Percentiles rank a stretch among this genome's conserved stretches.
These are phyloP conservation scores for Diadumene lineata DNA, from an alignment of 92 coral and sea anemone genomes.

Conservation along the genomic window DNA sequence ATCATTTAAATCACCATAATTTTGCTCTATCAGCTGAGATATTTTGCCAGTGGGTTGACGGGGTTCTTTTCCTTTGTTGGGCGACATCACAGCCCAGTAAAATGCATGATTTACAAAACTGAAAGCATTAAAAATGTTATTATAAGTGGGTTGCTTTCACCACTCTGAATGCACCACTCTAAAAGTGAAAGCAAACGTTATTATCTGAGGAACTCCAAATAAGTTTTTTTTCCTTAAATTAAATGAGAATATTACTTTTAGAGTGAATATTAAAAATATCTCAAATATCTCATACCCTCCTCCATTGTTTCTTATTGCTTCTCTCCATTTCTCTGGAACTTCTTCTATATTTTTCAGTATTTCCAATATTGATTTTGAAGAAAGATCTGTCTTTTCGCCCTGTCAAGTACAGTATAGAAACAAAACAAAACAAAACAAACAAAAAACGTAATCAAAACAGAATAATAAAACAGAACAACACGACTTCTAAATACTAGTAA, in stretches of 20 bases:
- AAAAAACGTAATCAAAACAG: not conserved
- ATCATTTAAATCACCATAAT: conserved; percentile 64
- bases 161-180: no score
- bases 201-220: no score
- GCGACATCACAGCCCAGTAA: conserved; percentile 89
- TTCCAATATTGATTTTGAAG: conserved; percentile 71
- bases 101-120: conserved; percentile 90
- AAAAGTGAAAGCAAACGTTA: no score
- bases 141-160: no score
- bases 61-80: conserved; percentile 65
- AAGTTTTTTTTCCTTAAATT: no score
- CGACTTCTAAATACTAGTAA: no score
- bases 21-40: conserved; percentile 57
- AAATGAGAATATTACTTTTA: no score
- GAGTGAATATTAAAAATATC: not conserved
- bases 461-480: conserved; percentile 8
- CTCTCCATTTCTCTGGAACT: conserved; percentile 74
- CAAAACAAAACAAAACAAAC: not conserved
- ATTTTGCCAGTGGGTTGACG: conserved; percentile 71
- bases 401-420: conserved; percentile 5
- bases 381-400: conserved; percentile 64
- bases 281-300: conserved; percentile 77
- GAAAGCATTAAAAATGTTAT: conserved; percentile 5
- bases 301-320: conserved; percentile 68
- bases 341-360: conserved; percentile 63